Evolutionary conservation across 2,888 invertebrate genomes (phyloP).

Genomic region (Acanthoscelides obtectus): DNA sequence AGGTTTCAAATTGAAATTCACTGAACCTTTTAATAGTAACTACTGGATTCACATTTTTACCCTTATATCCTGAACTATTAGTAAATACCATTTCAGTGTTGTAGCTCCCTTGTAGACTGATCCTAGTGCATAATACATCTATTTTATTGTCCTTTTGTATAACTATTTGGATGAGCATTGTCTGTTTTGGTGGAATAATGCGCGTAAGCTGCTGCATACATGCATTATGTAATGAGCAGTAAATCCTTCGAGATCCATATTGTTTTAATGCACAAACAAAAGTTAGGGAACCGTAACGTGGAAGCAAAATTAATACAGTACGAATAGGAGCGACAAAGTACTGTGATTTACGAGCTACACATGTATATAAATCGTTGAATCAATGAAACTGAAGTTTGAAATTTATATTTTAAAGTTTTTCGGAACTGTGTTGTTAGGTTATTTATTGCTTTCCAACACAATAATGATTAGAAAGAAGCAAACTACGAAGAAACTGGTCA

Average conservation of each 20-base stretch:
- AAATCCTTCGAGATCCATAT: not conserved
- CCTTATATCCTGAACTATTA: not conserved
- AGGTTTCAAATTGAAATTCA: too few species aligned
- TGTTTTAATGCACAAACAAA: not conserved
- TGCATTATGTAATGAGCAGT: not conserved
- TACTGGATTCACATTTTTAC: too few species aligned
- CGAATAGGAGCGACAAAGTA: not conserved
- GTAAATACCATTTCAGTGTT: not conserved
- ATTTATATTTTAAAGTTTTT: not conserved
- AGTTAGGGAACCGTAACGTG: not conserved
- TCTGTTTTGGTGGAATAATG: not conserved
- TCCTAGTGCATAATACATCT: not conserved
- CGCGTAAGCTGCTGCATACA: not conserved
- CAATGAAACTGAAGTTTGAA: not conserved
- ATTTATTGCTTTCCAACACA: not conserved
- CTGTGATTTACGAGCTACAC: not conserved
- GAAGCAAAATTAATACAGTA: not conserved
- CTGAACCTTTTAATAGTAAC: too few species aligned
- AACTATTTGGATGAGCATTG: not conserved
- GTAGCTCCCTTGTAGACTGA: not conserved
- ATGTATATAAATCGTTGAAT: not conserved
- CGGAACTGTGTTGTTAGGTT: not conserved
- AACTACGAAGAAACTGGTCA: not conserved
- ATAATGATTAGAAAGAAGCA: not conserved
- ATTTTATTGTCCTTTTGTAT: not conserved